phyloP scores from a whole-genome alignment of 2,888 invertebrate species.

The Agrochola lychnidis region DNA sequence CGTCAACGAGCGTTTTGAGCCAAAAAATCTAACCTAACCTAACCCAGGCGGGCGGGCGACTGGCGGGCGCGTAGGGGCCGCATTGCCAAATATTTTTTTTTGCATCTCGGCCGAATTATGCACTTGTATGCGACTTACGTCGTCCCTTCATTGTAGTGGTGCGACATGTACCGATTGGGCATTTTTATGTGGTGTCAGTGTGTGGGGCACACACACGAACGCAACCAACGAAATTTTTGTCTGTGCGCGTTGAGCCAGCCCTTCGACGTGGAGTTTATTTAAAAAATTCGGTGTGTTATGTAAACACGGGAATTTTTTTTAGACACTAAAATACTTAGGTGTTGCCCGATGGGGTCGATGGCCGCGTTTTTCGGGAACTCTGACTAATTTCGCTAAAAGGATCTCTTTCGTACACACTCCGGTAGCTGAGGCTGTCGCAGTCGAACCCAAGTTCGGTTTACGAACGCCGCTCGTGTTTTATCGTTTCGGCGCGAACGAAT shows the following conservation, averaged over 20 bases:
- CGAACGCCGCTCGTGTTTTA: conserved; percentile 70
- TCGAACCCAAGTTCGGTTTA: conserved; percentile 61
- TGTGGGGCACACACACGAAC: conserved; percentile 86
- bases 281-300: conserved; percentile 88
- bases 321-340: conserved; percentile 88
- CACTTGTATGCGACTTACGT: conserved; percentile 91
- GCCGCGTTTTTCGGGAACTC: conserved; percentile 88
- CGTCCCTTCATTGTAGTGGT: conserved; percentile 90
- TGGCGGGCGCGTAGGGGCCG: conserved; percentile 90
- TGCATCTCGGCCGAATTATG: conserved; percentile 91
- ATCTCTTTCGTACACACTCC: conserved; percentile 77
- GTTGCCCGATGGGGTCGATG: conserved; percentile 85
- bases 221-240: conserved; percentile 82
- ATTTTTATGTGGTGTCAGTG: conserved; percentile 86
- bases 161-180: conserved; percentile 89
- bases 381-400: conserved; percentile 88
- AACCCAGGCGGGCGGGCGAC: conserved; percentile 90
- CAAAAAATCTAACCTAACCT: conserved; percentile 91
- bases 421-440: conserved; percentile 76
- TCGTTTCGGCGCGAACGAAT: conserved; percentile 76
- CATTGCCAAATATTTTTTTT: conserved; percentile 91
- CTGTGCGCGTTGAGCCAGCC: conserved; percentile 87
- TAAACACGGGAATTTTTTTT: conserved; percentile 87
- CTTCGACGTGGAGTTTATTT: conserved; percentile 86
- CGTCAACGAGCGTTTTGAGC: conserved; percentile 89